phyloP scores from a whole-genome alignment of 2,113 vertebrate species.

The Scolopax mira region DNA sequence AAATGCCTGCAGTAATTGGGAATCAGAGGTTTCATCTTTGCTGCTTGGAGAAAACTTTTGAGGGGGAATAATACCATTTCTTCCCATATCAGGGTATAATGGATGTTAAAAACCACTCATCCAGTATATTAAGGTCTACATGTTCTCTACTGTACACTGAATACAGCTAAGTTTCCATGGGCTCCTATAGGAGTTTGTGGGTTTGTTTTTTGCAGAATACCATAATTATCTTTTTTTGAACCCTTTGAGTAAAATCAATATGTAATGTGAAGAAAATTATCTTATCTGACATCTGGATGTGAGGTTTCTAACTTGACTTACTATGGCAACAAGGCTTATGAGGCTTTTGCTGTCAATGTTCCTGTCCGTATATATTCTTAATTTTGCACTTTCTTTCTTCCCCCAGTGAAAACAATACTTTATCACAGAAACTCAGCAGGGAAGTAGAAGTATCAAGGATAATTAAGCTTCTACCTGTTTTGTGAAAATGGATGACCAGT shows the following conservation, averaged over 20 bases:
- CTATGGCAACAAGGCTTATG: not conserved
- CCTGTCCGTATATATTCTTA: not conserved
- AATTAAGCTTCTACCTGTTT: not conserved
- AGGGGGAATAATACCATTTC: not conserved
- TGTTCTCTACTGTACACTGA: not conserved
- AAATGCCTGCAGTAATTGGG: not conserved
- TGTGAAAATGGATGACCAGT: not conserved
- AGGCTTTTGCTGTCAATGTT: not conserved
- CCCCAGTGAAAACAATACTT: not conserved
- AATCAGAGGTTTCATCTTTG: not conserved
- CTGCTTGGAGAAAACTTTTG: not conserved
- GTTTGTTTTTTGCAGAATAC: not conserved
- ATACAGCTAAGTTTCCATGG: not conserved
- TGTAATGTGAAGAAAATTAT: not conserved
- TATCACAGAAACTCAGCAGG: not conserved
- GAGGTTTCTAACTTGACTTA: not conserved
- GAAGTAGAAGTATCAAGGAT: not conserved
- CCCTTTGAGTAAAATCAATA: not conserved
- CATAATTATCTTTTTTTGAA: not conserved
- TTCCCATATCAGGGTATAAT: not conserved
- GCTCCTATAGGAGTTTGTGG: not conserved
- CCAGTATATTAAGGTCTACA: not conserved
- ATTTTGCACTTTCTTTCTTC: slow-evolving; percentile 1
- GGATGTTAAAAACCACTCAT: not conserved
- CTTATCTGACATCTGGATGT: not conserved